Evolutionary conservation across 2,888 invertebrate genomes (phyloP).

Genomic region (Latheticus oryzae): DNA sequence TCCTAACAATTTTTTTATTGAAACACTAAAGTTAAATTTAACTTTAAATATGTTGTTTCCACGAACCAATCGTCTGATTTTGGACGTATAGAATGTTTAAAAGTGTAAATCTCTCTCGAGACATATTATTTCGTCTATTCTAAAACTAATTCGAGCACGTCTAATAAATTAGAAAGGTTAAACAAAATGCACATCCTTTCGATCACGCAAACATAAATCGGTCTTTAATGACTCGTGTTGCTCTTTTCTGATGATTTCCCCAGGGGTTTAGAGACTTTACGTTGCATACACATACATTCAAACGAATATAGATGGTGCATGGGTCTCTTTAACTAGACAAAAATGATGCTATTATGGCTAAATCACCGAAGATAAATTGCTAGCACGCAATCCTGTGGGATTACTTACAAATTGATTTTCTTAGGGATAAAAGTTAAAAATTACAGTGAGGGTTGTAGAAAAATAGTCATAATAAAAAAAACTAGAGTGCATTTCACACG

Average conservation of each 20-base stretch:
- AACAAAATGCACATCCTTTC: constrained; percentile 32
- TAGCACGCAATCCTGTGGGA: constrained; percentile 10
- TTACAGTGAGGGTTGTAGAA: too few relatives aligned
- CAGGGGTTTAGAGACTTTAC: constrained; percentile 35
- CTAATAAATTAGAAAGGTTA: constrained; percentile 34
- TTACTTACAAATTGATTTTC: constrained; percentile 34
- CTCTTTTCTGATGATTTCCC: constrained; percentile 51
- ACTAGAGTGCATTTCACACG: constrained; percentile 11
- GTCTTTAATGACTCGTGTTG: constrained; percentile 45
- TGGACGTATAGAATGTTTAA: too few relatives aligned
- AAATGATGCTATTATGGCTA: constrained; percentile 35
- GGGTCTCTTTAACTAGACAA: constrained; percentile 29
- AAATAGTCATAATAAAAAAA: too few relatives aligned
- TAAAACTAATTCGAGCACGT: constrained; percentile 6
- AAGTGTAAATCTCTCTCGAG: too few relatives aligned
- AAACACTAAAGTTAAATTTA: too few relatives aligned
- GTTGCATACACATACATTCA: not conserved
- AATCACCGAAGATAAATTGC: constrained; percentile 38
- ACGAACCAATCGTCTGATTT: too few relatives aligned
- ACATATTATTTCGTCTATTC: constrained; percentile 4
- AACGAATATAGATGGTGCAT: not conserved
- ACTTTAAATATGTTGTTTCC: too few relatives aligned
- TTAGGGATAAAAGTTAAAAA: constrained; percentile 15
- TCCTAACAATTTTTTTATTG: too few relatives aligned
- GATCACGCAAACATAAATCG: constrained; percentile 39